Base-by-base conservation (phyloP, 1,140 invertebrate genomes). In the Heliconius hermathena region DNA sequence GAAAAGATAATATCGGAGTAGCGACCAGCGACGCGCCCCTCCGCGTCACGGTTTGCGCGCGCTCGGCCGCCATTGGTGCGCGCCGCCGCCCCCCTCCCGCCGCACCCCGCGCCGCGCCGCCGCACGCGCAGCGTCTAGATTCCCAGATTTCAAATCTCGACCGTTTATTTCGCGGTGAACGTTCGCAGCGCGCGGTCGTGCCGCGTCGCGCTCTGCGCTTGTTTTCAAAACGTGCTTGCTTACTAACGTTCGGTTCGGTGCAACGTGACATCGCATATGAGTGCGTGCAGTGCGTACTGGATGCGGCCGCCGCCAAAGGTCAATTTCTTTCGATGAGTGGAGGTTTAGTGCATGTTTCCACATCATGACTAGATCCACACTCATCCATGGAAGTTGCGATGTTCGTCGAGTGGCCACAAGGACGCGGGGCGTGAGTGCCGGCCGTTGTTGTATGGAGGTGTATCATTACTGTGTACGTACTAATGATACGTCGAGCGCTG, bases 301-400 rank as follows among this genome's bases (percentile, higher is more conserved):
- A 86, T 86, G 80, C 83, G 72, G 81, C 82, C 82, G 76, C 84
- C n/a, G 52, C 73, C 83, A 85, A 89, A 89, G 81, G 90, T 93
- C 93, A 94, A 94, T 94, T 94, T 94, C 93, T 94, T 94, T 94
- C 93, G 94, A 93, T 95, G 94, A 93, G 94, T 95, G 94, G 91
- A 94, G 94, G 93, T 94, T 93, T 95, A 94, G 94, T 95, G 94
- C 94, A 95, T 95, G 94, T 95, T 87, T 89, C 85, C 87, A 88
- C 86, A 93, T 91, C 94, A 95, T 95, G 94, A 95, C 94, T 95
- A 95, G 94, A 95, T 95, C 94, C 94, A 95, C 94, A 95, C 94
- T 95, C 94, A 95, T 95, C 94, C 94, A 94, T 91, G 90, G 94
- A 94, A 95, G 94, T 94, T 94, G 93, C 92, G 90, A 88, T 89